Evolutionary conservation across 2,797 vertebrate species (phyloP).

Genomic region (Ptychobarbus kaznakovi): DNA sequence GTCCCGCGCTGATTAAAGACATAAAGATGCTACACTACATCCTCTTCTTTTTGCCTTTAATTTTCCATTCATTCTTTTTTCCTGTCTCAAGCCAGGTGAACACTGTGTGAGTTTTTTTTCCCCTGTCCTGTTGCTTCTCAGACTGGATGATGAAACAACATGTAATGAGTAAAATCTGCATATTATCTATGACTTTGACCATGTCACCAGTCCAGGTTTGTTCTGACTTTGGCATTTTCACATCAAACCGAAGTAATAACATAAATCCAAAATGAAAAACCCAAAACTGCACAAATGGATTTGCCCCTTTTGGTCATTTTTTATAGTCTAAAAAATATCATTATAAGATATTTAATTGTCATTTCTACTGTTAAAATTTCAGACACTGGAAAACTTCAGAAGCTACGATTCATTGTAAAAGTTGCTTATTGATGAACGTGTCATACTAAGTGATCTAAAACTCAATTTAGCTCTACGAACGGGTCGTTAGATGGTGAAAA

Average conservation of each 20-base stretch:
- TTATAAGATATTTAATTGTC: background rate
- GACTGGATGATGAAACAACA: background rate
- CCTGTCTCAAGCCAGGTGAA: conserved; percentile 25
- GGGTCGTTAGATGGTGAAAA: background rate
- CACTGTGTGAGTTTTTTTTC: background rate
- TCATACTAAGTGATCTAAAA: background rate
- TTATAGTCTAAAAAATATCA: background rate
- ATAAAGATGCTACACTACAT: conserved; percentile 45
- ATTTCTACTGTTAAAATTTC: background rate
- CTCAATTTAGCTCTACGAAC: background rate
- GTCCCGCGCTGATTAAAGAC: conserved; percentile 49
- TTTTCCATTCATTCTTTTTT: conserved; percentile 45
- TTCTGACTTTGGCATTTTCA: background rate
- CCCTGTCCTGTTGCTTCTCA: background rate
- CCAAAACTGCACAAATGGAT: background rate
- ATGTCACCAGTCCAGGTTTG: background rate
- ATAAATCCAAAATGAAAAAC: background rate
- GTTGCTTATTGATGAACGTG: background rate
- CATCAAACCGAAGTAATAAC: background rate
- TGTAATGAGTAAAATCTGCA: background rate
- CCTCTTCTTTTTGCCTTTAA: conserved; percentile 45
- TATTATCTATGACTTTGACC: background rate
- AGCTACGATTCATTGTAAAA: background rate
- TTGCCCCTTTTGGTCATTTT: background rate
- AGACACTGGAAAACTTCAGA: background rate